A percentile compares a stretch with the other conserved stretches of the same genome.
Evolutionary conservation across 2,113 vertebrate genomes (phyloP).

Genomic region (Chaetura pelagica): DNA sequence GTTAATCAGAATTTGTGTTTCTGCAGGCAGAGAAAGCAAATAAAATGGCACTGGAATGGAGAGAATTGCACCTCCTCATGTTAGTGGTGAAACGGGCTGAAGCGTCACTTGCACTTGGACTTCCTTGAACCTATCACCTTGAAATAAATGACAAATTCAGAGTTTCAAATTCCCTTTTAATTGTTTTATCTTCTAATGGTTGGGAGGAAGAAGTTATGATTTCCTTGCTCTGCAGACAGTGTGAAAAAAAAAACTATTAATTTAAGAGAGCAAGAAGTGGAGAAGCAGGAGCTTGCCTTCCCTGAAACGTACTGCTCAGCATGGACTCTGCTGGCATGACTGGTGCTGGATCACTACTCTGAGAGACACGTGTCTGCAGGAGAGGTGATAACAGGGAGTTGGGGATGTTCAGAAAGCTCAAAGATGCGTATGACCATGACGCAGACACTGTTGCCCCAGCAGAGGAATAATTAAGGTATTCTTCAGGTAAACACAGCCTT

Average conservation of each 20-base stretch:
- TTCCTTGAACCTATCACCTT: background rate
- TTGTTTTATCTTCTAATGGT: background rate
- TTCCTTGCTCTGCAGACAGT: background rate
- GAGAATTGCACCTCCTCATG: background rate
- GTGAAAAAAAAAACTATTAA: background rate
- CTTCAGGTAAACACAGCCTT: background rate
- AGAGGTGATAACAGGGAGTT: background rate
- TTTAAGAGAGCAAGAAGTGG: background rate
- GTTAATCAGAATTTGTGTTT: constrained; percentile 14
- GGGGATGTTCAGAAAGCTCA: background rate
- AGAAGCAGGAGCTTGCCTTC: background rate
- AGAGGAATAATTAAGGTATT: background rate
- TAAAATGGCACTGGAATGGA: background rate
- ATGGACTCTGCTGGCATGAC: background rate
- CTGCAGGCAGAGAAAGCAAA: background rate
- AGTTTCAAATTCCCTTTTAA: background rate
- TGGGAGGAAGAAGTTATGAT: background rate
- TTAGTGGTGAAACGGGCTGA: background rate
- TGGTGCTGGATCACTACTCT: background rate
- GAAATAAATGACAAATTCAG: background rate
- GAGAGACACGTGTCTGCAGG: background rate
- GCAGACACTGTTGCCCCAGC: background rate
- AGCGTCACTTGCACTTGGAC: background rate
- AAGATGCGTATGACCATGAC: too few relatives aligned
- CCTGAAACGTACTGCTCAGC: background rate